Evolutionary conservation across 2,113 vertebrate species (phyloP).

Genomic region (Laterallus jamaicensis): DNA sequence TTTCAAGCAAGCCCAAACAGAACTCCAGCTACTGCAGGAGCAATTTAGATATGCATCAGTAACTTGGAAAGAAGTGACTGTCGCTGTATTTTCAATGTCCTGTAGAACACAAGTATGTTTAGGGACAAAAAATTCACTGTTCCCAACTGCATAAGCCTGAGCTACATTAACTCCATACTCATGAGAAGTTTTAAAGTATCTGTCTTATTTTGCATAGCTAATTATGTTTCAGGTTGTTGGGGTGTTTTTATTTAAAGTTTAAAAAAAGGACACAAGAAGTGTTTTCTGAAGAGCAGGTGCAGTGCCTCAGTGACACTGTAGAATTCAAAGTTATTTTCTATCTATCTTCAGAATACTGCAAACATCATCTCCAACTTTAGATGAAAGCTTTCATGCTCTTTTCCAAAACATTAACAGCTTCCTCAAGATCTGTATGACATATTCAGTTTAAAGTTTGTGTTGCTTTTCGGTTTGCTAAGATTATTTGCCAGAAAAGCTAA

Average conservation of each 20-base stretch:
- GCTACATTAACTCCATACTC: background rate
- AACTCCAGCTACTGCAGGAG: background rate
- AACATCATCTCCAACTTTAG: background rate
- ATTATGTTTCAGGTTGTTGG: background rate
- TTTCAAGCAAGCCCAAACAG: background rate
- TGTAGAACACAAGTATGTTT: background rate
- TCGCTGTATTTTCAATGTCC: background rate
- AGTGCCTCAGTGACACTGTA: background rate
- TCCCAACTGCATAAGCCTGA: background rate
- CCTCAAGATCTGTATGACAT: constrained; percentile 7
- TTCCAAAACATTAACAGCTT: background rate
- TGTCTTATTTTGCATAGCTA: background rate
- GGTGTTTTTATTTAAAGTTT: background rate
- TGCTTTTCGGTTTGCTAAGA: background rate
- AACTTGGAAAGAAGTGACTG: background rate
- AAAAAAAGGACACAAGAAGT: background rate
- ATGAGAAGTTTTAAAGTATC: background rate
- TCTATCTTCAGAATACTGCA: background rate
- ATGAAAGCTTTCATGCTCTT: constrained; percentile 22
- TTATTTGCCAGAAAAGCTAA: background rate
- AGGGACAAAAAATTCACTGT: background rate
- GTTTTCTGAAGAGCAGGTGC: background rate
- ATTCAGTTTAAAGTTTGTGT: background rate
- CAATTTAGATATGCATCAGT: background rate
- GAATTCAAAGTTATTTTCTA: background rate